Conservation (phyloP, 2,797 vertebrate genomes). For the Alca torda region DNA sequence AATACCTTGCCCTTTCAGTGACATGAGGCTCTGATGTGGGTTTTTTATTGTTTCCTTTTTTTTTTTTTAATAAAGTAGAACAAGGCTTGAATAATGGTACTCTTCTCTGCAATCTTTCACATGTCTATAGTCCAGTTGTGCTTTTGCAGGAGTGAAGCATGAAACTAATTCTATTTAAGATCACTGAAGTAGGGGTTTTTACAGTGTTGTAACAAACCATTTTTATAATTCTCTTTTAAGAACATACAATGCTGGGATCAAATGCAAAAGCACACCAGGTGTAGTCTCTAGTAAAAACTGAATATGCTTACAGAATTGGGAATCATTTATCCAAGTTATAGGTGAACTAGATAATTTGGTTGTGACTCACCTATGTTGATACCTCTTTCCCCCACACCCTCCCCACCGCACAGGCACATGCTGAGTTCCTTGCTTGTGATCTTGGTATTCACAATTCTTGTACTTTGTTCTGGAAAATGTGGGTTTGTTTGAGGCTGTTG, state of each 20-base stretch:
- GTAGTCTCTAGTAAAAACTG: neutral
- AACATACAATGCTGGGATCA: rapidly evolving
- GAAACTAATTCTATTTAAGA: neutral
- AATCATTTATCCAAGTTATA: neutral
- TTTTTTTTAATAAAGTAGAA: neutral
- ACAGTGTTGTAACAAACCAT: neutral
- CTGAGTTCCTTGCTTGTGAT: neutral
- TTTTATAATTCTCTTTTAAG: neutral
- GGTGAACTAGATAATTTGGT: neutral
- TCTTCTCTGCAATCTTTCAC: neutral
- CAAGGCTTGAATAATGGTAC: neutral
- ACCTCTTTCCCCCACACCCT: neutral
- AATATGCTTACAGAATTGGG: neutral
- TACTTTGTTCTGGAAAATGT: neutral
- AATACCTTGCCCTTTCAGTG: neutral
- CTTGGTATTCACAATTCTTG: neutral
- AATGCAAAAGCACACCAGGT: neutral
- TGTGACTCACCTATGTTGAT: neutral
- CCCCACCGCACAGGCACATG: neutral
- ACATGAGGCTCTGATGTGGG: neutral
- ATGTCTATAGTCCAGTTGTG: neutral
- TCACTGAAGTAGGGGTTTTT: neutral
- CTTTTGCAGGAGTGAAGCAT: neutral
- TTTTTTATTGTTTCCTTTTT: neutral
- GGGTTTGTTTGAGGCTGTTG: neutral